These are phyloP conservation scores for Ptychodera flava DNA, from an alignment of 35 echinoderm and acorn worm genomes.

Conservation along the genomic window DNA sequence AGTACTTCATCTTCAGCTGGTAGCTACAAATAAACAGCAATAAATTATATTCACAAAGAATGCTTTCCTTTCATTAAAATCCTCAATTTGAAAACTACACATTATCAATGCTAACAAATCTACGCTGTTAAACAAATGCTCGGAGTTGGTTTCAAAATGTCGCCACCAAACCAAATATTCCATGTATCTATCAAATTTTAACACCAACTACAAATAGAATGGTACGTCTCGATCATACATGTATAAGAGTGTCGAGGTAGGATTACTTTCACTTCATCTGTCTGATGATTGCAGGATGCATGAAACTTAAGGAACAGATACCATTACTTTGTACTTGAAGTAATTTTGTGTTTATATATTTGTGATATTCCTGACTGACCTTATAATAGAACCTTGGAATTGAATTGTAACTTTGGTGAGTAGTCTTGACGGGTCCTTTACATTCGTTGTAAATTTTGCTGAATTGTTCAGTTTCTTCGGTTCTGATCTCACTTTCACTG, in stretches of 20 bases:
- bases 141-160: too few species aligned
- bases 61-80: slow-evolving; percentile 10
- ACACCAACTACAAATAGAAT: too few species aligned
- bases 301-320: too few species aligned
- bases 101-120: background rate
- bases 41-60: slow-evolving; percentile 5
- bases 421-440: slow-evolving; percentile 60
- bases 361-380: too few species aligned
- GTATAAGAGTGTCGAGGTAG: too few species aligned
- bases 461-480: slow-evolving; percentile 71
- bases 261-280: too few species aligned
- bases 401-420: slow-evolving; percentile 46
- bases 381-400: slow-evolving; percentile 99
- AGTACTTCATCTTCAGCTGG: slow-evolving; percentile 93
- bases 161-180: too few species aligned
- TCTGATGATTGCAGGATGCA: too few species aligned
- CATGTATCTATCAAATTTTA: too few species aligned
- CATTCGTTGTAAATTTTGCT: slow-evolving; percentile 70
- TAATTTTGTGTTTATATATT: too few species aligned
- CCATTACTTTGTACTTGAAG: too few species aligned
- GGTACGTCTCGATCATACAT: background rate
- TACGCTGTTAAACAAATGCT: background rate
- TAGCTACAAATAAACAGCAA: slow-evolving; percentile 44
- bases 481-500: slow-evolving; percentile 52
- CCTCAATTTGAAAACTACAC: background rate